Evolutionary conservation across 2,113 vertebrate species (phyloP), one percentile per base, ranked within the genome.

Genomic region (Corythornis madagascariensis): DNA sequence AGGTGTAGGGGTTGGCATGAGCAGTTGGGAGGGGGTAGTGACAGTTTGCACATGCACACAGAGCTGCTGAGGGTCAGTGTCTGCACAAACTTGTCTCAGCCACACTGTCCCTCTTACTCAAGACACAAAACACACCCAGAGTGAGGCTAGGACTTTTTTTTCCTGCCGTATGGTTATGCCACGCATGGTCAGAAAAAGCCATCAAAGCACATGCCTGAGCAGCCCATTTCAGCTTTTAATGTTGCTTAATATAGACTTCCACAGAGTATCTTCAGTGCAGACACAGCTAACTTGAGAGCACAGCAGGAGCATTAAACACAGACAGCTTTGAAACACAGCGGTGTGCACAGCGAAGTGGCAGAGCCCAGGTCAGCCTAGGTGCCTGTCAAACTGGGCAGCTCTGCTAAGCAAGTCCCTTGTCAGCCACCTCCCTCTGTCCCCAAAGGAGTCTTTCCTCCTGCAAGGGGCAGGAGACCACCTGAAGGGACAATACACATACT

Each of bases 181-280:
- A 22, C 0, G 0, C 72, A 35, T 6, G 4, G 35, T 67, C 76
- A 78, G 83, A 56, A 81, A 61, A 93, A 81, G 67, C 77, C 40
- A 64, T 71, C 83, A 67, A 82, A 92, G 91, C 10, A 35, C 26
- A 45, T 1, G 13, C 60, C 59, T 13, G n/a, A 90, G 72, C 83
- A 79, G 70, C 72, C 65, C 5, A 10, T 8, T 94, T n/a, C 26
- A 43, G 76, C 83, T 92, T 87, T 87, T 94, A 56, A 48, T 38
- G 70, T 38, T 71, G 57, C 93, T 88, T 92, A 88, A 94, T 74
- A 76, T 11, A 72, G 77, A 82, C 88, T 95, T 92, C 70, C 69
- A 19, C 88, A 86, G 70, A 88, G 66, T 15, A 33, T 55, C 88
- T 78, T 55, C 71, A 45, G 77, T 6, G 92, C 86, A 92, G 81